A percentile compares a stretch with the other conserved stretches of the same genome.
phyloP scores from a whole-genome alignment of 1,140 invertebrate species.

The Heliconius nattereri region DNA sequence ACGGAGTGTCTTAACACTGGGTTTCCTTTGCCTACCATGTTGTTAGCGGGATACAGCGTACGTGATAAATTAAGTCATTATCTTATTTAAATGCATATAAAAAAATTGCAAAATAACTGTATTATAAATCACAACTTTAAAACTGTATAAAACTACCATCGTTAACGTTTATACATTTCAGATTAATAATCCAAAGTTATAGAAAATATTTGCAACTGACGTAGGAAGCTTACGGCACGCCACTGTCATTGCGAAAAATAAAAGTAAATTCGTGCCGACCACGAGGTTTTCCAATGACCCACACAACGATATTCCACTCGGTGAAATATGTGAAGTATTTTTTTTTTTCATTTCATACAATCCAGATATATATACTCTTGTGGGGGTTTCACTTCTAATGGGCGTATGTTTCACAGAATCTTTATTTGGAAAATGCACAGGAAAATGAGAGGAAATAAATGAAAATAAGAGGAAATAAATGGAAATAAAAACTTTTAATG shows the following conservation, averaged over 20 bases:
- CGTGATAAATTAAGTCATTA: too few species aligned
- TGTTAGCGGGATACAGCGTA: too few species aligned
- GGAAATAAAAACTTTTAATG: slow-evolving; percentile 9
- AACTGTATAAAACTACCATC: background rate
- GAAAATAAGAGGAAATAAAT: background rate
- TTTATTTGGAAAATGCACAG: background rate
- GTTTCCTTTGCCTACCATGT: too few species aligned
- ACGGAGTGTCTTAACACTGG: too few species aligned
- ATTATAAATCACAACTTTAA: background rate
- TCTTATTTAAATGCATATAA: too few species aligned
- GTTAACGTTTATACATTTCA: slow-evolving; percentile 22
- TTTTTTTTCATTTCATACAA: slow-evolving; percentile 6
- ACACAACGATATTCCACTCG: slow-evolving; percentile 27
- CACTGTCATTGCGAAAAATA: slow-evolving; percentile 28
- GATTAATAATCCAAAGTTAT: slow-evolving; percentile 26
- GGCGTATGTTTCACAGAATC: background rate
- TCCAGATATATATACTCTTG: slow-evolving; percentile 8
- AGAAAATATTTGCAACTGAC: slow-evolving; percentile 25
- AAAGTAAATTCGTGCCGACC: slow-evolving; percentile 22
- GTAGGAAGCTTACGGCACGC: slow-evolving; percentile 20
- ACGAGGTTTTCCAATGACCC: slow-evolving; percentile 30
- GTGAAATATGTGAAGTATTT: slow-evolving; percentile 10
- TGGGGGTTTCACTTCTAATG: background rate
- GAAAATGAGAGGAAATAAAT: background rate
- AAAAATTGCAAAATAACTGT: background rate